phyloP scores from a whole-genome alignment of 2,113 vertebrate genomes.

The Bungarus multicinctus region DNA sequence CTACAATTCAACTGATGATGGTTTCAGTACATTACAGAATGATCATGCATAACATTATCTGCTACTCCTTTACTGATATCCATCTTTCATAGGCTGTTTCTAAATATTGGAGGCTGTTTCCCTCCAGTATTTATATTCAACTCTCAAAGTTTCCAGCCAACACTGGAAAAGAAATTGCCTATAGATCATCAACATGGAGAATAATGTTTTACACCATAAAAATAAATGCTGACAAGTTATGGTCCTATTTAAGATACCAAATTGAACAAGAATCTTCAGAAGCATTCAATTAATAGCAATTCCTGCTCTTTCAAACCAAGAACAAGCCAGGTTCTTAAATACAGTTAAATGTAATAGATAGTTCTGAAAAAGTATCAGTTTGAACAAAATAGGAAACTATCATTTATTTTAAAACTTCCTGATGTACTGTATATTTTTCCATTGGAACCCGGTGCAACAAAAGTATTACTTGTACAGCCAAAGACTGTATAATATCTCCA shows the following conservation, averaged over 20 bases:
- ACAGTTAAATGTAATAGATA: neutral
- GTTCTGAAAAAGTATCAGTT: neutral
- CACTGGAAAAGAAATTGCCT: neutral
- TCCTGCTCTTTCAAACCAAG: neutral
- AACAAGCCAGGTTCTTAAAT: neutral
- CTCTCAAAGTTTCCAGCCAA: neutral
- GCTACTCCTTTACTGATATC: neutral
- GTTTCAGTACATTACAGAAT: conserved; percentile 13
- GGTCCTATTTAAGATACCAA: neutral
- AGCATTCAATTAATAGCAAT: neutral
- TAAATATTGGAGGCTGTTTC: neutral
- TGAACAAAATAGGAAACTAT: neutral
- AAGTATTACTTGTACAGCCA: neutral
- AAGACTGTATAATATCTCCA: neutral
- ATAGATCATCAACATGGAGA: neutral
- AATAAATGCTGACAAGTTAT: neutral
- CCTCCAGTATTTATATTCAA: neutral
- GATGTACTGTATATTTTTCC: neutral
- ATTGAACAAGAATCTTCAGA: neutral
- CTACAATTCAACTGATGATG: neutral
- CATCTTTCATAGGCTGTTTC: too few species aligned
- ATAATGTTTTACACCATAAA: neutral
- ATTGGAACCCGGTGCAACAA: neutral
- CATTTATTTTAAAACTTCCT: neutral
- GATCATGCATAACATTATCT: neutral